These are phyloP conservation scores for Trachelus tabidus DNA, from an alignment of 2,888 invertebrate genomes.

Conservation along the genomic window DNA sequence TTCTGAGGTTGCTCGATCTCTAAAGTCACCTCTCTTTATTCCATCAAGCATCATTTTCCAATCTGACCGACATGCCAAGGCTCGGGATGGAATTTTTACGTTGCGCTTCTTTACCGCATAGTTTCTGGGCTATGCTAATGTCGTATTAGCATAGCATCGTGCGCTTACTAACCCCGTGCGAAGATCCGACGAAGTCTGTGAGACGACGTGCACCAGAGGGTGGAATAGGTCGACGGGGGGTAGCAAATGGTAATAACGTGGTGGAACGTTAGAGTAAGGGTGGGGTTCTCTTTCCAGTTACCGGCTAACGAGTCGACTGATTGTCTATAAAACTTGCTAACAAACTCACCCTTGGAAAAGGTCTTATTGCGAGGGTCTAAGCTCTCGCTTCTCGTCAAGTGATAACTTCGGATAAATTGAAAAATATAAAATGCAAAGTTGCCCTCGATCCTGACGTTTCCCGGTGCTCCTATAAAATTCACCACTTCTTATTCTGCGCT, in stretches of 20 bases:
- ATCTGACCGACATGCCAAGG: not conserved
- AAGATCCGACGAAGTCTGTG: not conserved
- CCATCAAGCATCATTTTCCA: not conserved
- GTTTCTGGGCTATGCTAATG: constrained; percentile 39
- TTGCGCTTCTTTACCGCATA: constrained; percentile 23
- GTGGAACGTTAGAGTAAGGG: constrained; percentile 37
- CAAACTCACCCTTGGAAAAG: constrained; percentile 40
- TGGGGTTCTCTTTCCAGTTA: constrained; percentile 33
- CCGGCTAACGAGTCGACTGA: constrained; percentile 56
- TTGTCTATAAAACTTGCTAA: constrained; percentile 58
- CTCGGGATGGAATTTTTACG: constrained; percentile 31
- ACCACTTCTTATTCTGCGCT: not conserved
- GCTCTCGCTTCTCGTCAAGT: constrained; percentile 6
- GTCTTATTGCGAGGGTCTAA: not conserved
- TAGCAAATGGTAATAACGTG: constrained; percentile 50
- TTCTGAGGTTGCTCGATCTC: not conserved
- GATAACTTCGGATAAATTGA: constrained; percentile 45
- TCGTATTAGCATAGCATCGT: constrained; percentile 37
- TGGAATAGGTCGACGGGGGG: constrained; percentile 5
- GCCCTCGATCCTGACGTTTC: not conserved
- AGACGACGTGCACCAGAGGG: not conserved
- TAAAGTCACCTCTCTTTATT: not conserved
- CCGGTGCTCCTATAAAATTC: not conserved
- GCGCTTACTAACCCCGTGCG: not conserved
- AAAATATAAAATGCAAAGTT: constrained; percentile 49